phyloP scores from a whole-genome alignment of 2,797 vertebrate species.

The Orientallactaga sibirica region DNA sequence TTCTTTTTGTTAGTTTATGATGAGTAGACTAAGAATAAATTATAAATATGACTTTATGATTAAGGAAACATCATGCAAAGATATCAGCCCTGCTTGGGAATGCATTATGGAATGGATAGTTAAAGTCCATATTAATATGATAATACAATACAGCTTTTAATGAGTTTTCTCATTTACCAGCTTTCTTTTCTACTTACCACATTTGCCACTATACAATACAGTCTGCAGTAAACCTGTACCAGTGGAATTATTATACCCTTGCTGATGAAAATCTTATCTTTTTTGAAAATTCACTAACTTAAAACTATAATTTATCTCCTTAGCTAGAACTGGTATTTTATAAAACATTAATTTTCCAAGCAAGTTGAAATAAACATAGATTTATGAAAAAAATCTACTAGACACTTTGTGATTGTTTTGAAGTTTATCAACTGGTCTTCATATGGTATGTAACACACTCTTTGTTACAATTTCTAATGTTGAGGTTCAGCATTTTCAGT shows the following conservation, averaged over 20 bases:
- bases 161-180: background rate
- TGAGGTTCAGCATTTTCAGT: constrained; percentile 14
- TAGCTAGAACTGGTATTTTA: background rate
- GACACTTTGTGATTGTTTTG: background rate
- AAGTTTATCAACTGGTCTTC: background rate
- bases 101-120: background rate
- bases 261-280: background rate
- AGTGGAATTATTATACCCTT: background rate
- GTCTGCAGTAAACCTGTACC: background rate
- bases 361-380: background rate
- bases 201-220: background rate
- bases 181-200: background rate
- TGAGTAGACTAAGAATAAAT: background rate
- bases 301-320: constrained; percentile 23
- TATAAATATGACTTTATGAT: background rate
- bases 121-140: constrained; percentile 1
- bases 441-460: background rate
- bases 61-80: constrained; percentile 8
- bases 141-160: background rate
- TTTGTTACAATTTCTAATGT: background rate
- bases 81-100: background rate
- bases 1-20: constrained; percentile 21
- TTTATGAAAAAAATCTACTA: background rate
- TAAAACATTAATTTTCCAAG: background rate
- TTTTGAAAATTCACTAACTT: constrained; percentile 33